Evolutionary conservation across 64 coral and sea anemone species (phyloP), one percentile per base, ranked within the genome.

Genomic region (Stylophora pistillata): DNA sequence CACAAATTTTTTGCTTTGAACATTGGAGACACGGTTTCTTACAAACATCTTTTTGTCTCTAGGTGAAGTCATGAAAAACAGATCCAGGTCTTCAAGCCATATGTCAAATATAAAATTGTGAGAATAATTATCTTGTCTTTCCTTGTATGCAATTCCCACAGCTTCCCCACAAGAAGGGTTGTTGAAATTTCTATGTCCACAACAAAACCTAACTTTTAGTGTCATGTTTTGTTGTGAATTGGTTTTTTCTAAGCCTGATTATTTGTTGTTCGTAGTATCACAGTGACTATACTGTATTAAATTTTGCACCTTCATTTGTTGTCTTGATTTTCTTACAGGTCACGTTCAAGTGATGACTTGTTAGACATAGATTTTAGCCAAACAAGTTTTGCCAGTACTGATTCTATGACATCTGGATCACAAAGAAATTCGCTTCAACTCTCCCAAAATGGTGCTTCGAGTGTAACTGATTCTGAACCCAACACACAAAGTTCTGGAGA

Each of bases 301-400:
- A 47, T 47, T 47, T 47, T 47, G 37, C 37, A 31, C 10, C 2
- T 13, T 61, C 61, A 20, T 18, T n/a, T 14, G 5, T 30, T 63
- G 15, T 63, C 13, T 86, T 26, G 23, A 27, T 74, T 56, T 85
- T 74, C 17, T 54, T 2, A 0, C 32, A 91, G 89, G 18, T 91
- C 72, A 53, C 69, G 89, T 64, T 91, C 89, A 58, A 91, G 89
- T 78, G 89, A 91, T 85, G 89, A 91, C 55, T 70, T 91, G 56
- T 13, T 91, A 14, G 89, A 91, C 29, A 91, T 91, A 21, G 78
- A 73, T 70, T 85, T 77, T 47, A 76, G 89, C 15, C 76, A 91
- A 56, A 73, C 64, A 30, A 82, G 58, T 17, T 82, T 82, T 82
- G 57, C 78, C 12, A 71, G 80, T 23, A 77, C 56, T 77, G 89